Evolutionary conservation across 1,140 invertebrate genomes (phyloP).

Genomic region (Diachasmimorpha longicaudata): DNA sequence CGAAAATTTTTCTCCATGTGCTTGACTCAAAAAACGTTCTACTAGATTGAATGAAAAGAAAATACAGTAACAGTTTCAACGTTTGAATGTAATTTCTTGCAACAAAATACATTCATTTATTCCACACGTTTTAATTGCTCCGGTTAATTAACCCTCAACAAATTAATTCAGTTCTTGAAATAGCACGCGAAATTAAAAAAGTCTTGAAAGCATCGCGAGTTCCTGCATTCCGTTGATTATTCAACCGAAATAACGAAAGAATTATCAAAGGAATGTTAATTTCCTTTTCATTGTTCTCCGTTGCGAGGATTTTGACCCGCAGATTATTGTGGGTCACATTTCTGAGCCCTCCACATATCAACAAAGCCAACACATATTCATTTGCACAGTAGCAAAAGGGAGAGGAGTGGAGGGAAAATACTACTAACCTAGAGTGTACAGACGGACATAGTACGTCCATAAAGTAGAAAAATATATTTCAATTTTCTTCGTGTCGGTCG

Average conservation of each 20-base stretch:
- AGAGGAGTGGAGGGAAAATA: background rate
- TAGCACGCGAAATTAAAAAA: background rate
- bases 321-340: background rate
- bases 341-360: background rate
- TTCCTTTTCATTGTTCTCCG: background rate
- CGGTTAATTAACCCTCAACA: too few relatives aligned
- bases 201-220: background rate
- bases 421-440: background rate
- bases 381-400: background rate
- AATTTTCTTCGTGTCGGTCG: background rate
- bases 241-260: background rate
- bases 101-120: too few relatives aligned
- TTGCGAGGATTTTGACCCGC: background rate
- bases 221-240: background rate
- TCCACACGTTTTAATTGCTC: too few relatives aligned
- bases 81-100: too few relatives aligned
- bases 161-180: too few relatives aligned
- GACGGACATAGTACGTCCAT: background rate
- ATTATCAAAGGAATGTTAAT: background rate
- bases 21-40: too few relatives aligned
- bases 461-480: constrained; percentile 1
- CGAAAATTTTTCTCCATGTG: too few relatives aligned
- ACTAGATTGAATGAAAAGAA: too few relatives aligned
- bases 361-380: background rate
- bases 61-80: too few relatives aligned